Evolutionary conservation across 2,888 invertebrate genomes (phyloP).

Genomic region (Ormyrus labotus): DNA sequence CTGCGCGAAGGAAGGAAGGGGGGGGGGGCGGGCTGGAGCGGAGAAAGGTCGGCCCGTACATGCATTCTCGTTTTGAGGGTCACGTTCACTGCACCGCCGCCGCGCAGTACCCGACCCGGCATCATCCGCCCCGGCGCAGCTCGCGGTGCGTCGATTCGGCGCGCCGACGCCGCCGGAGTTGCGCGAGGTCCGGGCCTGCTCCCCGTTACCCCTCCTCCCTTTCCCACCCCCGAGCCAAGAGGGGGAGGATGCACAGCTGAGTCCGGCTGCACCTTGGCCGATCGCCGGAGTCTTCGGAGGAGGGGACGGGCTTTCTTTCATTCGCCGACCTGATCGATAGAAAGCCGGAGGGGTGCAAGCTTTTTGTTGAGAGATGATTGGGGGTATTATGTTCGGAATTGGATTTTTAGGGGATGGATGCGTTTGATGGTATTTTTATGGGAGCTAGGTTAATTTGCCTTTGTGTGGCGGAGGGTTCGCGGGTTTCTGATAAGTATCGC

Average conservation of each 20-base stretch:
- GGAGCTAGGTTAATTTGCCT: too few relatives aligned
- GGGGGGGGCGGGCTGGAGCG: too few relatives aligned
- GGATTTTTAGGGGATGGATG: too few relatives aligned
- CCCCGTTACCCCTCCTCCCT: too few relatives aligned
- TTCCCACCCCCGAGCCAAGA: neutral
- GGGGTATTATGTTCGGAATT: too few relatives aligned
- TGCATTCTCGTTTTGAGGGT: conserved; percentile 74
- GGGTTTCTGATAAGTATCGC: too few relatives aligned
- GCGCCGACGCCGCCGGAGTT: conserved; percentile 63
- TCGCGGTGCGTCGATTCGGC: neutral
- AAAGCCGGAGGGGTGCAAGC: too few relatives aligned
- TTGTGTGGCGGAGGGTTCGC: too few relatives aligned
- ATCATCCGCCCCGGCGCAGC: conserved; percentile 44
- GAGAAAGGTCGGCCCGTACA: conserved; percentile 56
- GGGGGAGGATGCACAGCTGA: conserved; percentile 68
- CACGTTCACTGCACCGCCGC: conserved; percentile 72
- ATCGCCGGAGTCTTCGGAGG: too few relatives aligned
- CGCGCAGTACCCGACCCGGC: conserved; percentile 62
- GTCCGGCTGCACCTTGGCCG: conserved; percentile 26
- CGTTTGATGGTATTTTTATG: too few relatives aligned
- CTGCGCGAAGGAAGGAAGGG: conserved; percentile 8
- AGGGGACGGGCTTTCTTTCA: too few relatives aligned
- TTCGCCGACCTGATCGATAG: conserved; percentile 61
- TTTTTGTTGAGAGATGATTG: too few relatives aligned
- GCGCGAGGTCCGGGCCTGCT: conserved; percentile 73